Evolutionary conservation across 2,113 vertebrate species (phyloP).

Genomic region (Triplophysa rosa): DNA sequence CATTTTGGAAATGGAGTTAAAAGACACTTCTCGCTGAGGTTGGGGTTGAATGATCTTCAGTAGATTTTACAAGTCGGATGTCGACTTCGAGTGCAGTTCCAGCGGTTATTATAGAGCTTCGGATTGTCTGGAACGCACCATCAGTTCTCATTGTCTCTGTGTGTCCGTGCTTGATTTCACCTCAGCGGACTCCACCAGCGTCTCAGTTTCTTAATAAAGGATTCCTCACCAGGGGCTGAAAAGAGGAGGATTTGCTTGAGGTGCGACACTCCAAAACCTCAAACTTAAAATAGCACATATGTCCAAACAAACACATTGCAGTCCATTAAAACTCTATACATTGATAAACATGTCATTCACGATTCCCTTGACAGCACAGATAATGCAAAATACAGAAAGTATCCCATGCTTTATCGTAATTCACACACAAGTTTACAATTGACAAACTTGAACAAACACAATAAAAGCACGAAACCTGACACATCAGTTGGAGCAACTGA

Average conservation of each 20-base stretch:
- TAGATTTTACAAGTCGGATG: too few species aligned
- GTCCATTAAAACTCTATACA: constrained; percentile 26
- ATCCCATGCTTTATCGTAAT: not conserved
- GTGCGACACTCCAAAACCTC: constrained; percentile 81
- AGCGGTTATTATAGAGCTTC: too few species aligned
- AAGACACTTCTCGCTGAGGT: too few species aligned
- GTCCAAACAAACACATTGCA: constrained; percentile 39
- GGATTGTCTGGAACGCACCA: not conserved
- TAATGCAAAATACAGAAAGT: constrained; percentile 15
- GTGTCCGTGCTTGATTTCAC: constrained; percentile 60
- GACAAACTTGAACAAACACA: constrained; percentile 26
- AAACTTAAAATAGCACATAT: constrained; percentile 31
- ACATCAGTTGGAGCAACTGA: constrained; percentile 32
- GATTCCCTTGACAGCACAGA: not conserved
- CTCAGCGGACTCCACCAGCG: constrained; percentile 76
- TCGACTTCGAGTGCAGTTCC: too few species aligned
- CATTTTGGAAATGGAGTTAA: too few species aligned
- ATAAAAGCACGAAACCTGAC: constrained; percentile 4
- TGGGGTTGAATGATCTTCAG: too few species aligned
- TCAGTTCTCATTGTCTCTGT: constrained; percentile 63
- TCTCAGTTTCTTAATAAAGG: constrained; percentile 99
- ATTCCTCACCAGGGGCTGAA: constrained; percentile 98
- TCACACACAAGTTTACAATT: constrained; percentile 20
- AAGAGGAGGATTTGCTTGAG: constrained; percentile 99
- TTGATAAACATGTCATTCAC: not conserved